A percentile compares a stretch with the other conserved stretches of the same genome.
These are phyloP conservation scores for Byasa hedistus DNA, from an alignment of 2,888 invertebrate species.

Conservation along the genomic window DNA sequence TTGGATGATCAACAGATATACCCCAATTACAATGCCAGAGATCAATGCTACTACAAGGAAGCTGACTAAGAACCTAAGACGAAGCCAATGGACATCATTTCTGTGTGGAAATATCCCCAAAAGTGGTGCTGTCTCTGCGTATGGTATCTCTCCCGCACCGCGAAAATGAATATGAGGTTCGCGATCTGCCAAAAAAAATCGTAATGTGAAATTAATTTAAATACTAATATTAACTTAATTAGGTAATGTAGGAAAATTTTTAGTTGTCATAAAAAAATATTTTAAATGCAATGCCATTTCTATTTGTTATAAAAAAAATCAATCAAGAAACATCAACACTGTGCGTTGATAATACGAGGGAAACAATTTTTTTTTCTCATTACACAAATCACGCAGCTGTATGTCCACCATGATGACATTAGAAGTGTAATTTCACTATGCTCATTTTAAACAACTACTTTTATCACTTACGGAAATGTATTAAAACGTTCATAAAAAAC, in stretches of 20 bases:
- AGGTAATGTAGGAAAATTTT: not conserved
- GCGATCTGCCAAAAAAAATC: slow-evolving; percentile 47
- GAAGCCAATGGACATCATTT: slow-evolving; percentile 30
- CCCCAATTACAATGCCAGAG: slow-evolving; percentile 59
- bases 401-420: slow-evolving; percentile 19
- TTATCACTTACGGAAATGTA: not conserved
- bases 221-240: not conserved
- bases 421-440: not conserved
- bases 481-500: not conserved
- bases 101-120: slow-evolving; percentile 44
- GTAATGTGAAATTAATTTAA: not conserved
- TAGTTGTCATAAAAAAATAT: not conserved
- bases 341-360: too few species aligned
- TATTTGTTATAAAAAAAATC: not conserved
- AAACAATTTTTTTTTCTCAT: not conserved
- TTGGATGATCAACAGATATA: slow-evolving; percentile 62
- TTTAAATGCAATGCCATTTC: not conserved
- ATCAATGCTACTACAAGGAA: slow-evolving; percentile 52
- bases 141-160: slow-evolving; percentile 35
- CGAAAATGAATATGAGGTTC: slow-evolving; percentile 54
- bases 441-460: not conserved
- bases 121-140: slow-evolving; percentile 56
- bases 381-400: slow-evolving; percentile 9
- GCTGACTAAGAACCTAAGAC: slow-evolving; percentile 47
- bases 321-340: not conserved